Evolutionary conservation across 2,797 vertebrate genomes (phyloP).

Genomic region (Strix occidentalis): DNA sequence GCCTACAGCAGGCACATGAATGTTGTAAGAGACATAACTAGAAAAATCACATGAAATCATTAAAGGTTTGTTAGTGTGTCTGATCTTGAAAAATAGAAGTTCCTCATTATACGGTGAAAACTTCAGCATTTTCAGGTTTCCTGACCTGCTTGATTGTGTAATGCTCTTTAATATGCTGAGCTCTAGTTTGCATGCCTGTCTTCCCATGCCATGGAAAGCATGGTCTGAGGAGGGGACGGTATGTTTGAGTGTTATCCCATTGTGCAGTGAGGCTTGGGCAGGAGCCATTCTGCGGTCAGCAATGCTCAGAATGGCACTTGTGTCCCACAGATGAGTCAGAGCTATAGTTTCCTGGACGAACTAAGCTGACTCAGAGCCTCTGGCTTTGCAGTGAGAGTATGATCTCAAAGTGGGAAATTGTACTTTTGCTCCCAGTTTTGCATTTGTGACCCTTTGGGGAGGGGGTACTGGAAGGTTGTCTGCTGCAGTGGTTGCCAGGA

Average conservation of each 20-base stretch:
- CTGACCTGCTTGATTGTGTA: not conserved
- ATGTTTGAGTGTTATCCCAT: not conserved
- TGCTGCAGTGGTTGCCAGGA: not conserved
- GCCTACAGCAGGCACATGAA: not conserved
- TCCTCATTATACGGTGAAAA: not conserved
- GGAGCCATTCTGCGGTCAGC: not conserved
- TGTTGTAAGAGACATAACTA: not conserved
- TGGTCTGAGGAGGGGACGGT: not conserved
- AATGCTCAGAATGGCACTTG: not conserved
- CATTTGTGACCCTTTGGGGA: not conserved
- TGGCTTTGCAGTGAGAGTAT: not conserved
- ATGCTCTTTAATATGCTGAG: not conserved
- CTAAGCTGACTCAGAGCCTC: rapidly evolving
- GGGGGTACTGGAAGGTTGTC: not conserved
- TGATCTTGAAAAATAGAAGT: not conserved
- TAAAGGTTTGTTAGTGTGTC: not conserved
- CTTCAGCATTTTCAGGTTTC: not conserved
- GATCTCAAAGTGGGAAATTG: not conserved
- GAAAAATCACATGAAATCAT: not conserved
- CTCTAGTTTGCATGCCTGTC: not conserved
- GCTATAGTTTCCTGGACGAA: not conserved
- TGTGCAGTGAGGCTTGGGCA: not conserved
- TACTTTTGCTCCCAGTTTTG: not conserved
- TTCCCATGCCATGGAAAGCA: not conserved
- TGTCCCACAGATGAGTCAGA: not conserved